Conservation (phyloP, 2,113 vertebrate genomes). For the Melanotaenia duboulayi region DNA sequence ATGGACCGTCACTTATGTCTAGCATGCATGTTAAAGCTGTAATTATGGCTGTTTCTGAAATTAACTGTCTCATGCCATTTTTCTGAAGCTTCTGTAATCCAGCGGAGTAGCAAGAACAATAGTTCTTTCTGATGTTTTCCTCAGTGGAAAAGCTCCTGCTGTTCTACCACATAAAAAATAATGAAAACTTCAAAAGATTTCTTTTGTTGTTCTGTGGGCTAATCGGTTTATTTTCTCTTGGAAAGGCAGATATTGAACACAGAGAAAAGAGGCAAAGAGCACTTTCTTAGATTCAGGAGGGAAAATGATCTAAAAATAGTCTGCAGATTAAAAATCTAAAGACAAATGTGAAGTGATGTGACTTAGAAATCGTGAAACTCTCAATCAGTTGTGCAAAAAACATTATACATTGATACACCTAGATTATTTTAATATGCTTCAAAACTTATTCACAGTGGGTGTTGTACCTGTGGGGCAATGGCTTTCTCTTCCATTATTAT, state of each 20-base stretch:
- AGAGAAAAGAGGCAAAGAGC: conserved; percentile 8
- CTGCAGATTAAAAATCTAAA: not conserved
- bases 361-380: no score
- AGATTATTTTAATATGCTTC: not conserved
- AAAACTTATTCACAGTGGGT: not conserved
- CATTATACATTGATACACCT: not conserved
- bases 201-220: conserved; percentile 1
- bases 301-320: conserved; percentile 23
- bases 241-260: conserved; percentile 5
- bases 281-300: not conserved
- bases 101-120: not conserved
- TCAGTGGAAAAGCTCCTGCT: not conserved
- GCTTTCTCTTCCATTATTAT: conserved; percentile 63
- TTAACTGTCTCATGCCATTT: no score
- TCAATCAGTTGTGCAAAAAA: not conserved
- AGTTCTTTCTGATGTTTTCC: not conserved
- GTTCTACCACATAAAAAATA: not conserved
- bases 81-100: not conserved
- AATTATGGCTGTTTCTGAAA: no score
- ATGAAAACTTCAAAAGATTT: not conserved
- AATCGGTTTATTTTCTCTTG: not conserved
- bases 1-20: not conserved
- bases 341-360: not conserved
- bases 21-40: not conserved
- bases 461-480: conserved; percentile 60